Conservation (phyloP, 2,888 invertebrate species). For the Temnothorax ravouxi region DNA sequence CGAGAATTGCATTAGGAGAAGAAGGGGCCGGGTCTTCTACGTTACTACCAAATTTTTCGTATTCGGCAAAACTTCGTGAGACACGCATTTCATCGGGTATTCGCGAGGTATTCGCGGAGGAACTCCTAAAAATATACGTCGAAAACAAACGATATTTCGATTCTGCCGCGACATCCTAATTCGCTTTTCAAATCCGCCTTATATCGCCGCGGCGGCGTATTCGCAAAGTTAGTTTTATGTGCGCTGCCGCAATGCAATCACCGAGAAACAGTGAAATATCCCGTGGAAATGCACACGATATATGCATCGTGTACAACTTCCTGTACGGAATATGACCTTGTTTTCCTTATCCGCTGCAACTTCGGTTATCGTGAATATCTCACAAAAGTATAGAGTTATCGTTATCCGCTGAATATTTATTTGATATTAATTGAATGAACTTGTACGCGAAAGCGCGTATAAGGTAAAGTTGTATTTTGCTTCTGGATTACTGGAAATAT, state of each 20-base stretch:
- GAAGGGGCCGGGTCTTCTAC: neutral
- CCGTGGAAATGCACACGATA: slow-evolving; percentile 64
- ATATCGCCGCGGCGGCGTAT: slow-evolving; percentile 51
- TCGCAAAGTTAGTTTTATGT: slow-evolving; percentile 79
- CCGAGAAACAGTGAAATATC: slow-evolving; percentile 69
- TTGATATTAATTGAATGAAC: neutral
- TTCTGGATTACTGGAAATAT: neutral
- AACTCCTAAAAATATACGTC: slow-evolving; percentile 59
- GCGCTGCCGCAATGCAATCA: slow-evolving; percentile 76
- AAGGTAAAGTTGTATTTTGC: neutral
- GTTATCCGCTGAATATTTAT: slow-evolving; percentile 10
- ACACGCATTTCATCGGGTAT: slow-evolving; percentile 61
- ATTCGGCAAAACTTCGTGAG: slow-evolving; percentile 33
- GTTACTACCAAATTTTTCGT: slow-evolving; percentile 63
- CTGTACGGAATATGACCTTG: slow-evolving; percentile 62
- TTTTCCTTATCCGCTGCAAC: slow-evolving; percentile 63
- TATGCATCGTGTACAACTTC: slow-evolving; percentile 64
- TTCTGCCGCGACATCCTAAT: slow-evolving; percentile 73
- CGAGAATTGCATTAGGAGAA: neutral
- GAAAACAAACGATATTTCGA: slow-evolving; percentile 74
- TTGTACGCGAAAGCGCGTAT: neutral
- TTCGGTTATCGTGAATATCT: slow-evolving; percentile 38
- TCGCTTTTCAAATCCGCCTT: slow-evolving; percentile 63
- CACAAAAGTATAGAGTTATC: slow-evolving; percentile 14
- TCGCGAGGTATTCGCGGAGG: slow-evolving; percentile 48